These are phyloP conservation scores for Lepus americanus DNA, from an alignment of 2,113 vertebrate genomes.

Conservation along the genomic window DNA sequence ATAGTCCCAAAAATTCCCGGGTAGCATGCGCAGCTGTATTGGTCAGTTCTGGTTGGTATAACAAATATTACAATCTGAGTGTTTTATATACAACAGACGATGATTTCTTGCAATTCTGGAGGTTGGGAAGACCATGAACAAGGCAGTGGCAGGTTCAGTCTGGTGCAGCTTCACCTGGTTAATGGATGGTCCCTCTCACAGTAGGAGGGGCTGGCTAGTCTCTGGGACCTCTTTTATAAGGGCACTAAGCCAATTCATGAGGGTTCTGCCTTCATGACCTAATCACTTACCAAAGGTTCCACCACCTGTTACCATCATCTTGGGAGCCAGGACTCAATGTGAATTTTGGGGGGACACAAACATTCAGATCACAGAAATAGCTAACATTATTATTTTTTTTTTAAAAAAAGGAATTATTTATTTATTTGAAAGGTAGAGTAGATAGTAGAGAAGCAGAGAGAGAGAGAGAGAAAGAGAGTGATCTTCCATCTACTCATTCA, in stretches of 20 bases:
- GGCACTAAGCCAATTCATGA: neutral
- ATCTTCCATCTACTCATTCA: too few species aligned
- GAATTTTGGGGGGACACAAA: neutral
- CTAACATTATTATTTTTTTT: constrained; percentile 2
- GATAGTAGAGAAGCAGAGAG: too few species aligned
- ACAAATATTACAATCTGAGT: neutral
- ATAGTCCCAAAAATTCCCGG: neutral
- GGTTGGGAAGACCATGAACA: neutral
- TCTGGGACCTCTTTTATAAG: neutral
- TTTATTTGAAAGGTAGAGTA: too few species aligned
- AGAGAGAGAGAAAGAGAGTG: too few species aligned
- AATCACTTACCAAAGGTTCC: neutral
- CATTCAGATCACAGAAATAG: neutral
- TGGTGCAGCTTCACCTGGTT: neutral
- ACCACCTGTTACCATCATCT: neutral
- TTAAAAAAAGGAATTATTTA: too few species aligned
- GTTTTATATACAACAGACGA: neutral
- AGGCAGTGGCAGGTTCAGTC: neutral
- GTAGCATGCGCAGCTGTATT: neutral
- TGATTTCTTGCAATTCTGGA: neutral
- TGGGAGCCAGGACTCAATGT: neutral
- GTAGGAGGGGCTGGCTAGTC: neutral
- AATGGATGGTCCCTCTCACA: neutral
- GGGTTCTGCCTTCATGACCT: neutral
- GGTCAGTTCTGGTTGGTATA: neutral